These are phyloP conservation scores for Stigmatopora nigra DNA, from an alignment of 2,113 vertebrate genomes.

Conservation along the genomic window DNA sequence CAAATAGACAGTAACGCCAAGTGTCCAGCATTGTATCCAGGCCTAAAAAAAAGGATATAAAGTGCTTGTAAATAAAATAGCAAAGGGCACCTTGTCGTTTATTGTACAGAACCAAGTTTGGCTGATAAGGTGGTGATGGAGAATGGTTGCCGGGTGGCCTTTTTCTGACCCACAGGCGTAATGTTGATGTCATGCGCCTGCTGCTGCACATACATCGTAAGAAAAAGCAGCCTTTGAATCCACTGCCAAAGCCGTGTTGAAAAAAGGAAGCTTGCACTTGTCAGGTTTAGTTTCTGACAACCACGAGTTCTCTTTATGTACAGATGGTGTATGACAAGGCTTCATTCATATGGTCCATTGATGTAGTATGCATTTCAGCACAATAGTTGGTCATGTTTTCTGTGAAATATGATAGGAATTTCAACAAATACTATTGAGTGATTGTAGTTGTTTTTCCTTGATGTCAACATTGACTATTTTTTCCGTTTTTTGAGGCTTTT, in stretches of 20 bases:
- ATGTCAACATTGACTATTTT: neutral
- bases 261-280: neutral
- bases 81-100: slow-evolving; percentile 42
- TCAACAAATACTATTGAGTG: too few species aligned
- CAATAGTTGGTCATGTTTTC: neutral
- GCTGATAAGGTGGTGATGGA: slow-evolving; percentile 9
- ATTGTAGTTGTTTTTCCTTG: neutral
- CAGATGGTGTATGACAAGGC: neutral
- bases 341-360: neutral
- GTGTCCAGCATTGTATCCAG: slow-evolving; percentile 59
- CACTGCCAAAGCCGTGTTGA: neutral
- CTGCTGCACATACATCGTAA: neutral
- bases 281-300: neutral
- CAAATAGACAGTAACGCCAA: slow-evolving; percentile 45
- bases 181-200: slow-evolving; percentile 6
- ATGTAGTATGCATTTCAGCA: neutral
- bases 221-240: neutral
- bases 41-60: slow-evolving; percentile 17
- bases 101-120: neutral
- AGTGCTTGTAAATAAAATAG: slow-evolving; percentile 38
- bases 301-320: neutral
- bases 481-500: neutral
- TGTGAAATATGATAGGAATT: too few species aligned
- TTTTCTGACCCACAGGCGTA: slow-evolving; percentile 18
- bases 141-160: slow-evolving; percentile 8